Evolutionary conservation across 2,113 vertebrate genomes (phyloP), one percentile per base, ranked within the genome.

Genomic region (Puntigrus tetrazona): DNA sequence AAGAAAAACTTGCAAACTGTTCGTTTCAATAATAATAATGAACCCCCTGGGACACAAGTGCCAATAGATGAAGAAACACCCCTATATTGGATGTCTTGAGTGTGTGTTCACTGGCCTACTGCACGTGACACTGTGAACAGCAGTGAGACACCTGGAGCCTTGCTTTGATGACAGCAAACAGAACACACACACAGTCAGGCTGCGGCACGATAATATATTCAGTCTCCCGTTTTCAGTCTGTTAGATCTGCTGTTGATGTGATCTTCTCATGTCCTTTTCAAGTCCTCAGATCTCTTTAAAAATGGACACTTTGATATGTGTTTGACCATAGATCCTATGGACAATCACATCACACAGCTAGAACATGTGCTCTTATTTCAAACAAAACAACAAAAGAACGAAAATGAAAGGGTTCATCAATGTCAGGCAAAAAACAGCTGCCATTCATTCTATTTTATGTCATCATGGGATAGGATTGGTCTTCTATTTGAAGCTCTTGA

Each of bases 201-300:
- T 52, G 13, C 43, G 74, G 50, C 75, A 63, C 31, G 61, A 16
- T 86, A 88, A 88, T 86, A 73, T 86, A 88, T 86, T 88, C 85
- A 36, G 59, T 38, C 43, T 65, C 50, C 38, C 34, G 36, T 50
- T 79, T 86, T 84, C 73, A 84, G 52, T 75, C 75, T 81, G 61
- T 78, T 82, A 80, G 73, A 81, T 76, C 27, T 88, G 77, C 70
- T 61, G 81, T 82, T 78, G 74, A 63, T 83, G 81, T 78, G 81
- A 78, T 88, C 78, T 81, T 84, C 87, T 78, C 65, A 73, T 86
- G 85, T 86, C 43, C 50, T 29, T 77, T 84, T 80, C 61, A 86
- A 78, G 72, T 84, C 78, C 63, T 86, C 81, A 84, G 87, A 86
- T 88, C 85, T 69, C 78, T 84, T 81, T 78, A 73, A 82, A 73